Percentiles rank a stretch among this genome's conserved stretches.
phyloP scores from a whole-genome alignment of 1,140 invertebrate genomes.

The Tetraneura akinire region DNA sequence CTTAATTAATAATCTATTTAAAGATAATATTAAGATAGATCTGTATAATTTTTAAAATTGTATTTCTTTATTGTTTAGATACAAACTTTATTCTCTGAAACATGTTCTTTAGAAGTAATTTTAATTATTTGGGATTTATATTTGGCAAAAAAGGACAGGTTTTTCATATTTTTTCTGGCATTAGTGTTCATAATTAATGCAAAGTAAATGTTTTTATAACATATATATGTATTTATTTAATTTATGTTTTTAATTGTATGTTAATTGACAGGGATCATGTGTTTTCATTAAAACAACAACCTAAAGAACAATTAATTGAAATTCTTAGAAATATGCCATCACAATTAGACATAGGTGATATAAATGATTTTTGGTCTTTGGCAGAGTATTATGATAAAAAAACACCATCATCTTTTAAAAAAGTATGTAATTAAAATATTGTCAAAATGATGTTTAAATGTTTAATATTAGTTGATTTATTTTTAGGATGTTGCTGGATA shows the following conservation, averaged over 20 bases:
- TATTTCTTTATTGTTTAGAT: conserved; percentile 63
- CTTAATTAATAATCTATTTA: neutral
- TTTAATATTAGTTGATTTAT: neutral
- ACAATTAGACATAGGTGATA: conserved; percentile 87
- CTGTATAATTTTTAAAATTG: neutral
- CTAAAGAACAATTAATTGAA: conserved; percentile 74
- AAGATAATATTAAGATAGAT: neutral
- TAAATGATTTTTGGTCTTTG: conserved; percentile 94
- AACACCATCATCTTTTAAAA: conserved; percentile 89
- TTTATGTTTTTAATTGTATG: conserved; percentile 44
- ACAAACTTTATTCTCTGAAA: conserved; percentile 83
- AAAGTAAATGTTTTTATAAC: conserved; percentile 63
- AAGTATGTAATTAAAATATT: conserved; percentile 55
- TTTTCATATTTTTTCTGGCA: conserved; percentile 93
- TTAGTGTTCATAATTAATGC: conserved; percentile 96
- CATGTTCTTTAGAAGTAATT: conserved; percentile 82
- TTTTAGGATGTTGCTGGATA: conserved; percentile 44
- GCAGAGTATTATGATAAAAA: conserved; percentile 91
- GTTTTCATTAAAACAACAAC: conserved; percentile 74
- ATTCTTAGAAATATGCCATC: conserved; percentile 77
- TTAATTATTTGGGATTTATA: conserved; percentile 97
- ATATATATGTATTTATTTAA: neutral
- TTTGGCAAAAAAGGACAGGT: conserved; percentile 94
- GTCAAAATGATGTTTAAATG: neutral
- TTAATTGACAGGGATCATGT: conserved; percentile 73